Evolutionary conservation across 2,888 invertebrate species (phyloP).

Genomic region (Acutogordius australiensis): DNA sequence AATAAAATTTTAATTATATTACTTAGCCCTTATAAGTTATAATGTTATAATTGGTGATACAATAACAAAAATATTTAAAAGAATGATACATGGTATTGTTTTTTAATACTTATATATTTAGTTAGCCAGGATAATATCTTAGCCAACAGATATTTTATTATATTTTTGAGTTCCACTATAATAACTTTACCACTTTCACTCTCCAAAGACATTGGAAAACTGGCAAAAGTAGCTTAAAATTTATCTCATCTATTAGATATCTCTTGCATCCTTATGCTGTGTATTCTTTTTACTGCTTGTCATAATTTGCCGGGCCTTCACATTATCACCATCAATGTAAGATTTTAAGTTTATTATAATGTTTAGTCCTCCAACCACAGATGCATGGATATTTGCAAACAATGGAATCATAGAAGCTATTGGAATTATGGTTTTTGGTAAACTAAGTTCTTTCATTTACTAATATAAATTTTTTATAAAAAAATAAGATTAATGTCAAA

Average conservation of each 20-base stretch:
- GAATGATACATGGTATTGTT: conserved; percentile 31
- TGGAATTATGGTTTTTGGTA: conserved; percentile 54
- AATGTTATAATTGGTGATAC: conserved; percentile 60
- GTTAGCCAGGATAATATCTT: conserved; percentile 30
- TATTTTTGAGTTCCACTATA: conserved; percentile 39
- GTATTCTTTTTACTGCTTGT: conserved; percentile 41
- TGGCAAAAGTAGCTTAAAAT: conserved; percentile 31
- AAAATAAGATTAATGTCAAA: too few species aligned
- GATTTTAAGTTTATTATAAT: conserved; percentile 21
- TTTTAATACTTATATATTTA: conserved; percentile 13
- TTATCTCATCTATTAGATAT: conserved; percentile 25
- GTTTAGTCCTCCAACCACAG: conserved; percentile 29
- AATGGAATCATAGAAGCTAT: conserved; percentile 43
- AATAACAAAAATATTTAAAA: conserved; percentile 45
- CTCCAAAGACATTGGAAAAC: conserved; percentile 40
- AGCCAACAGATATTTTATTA: conserved; percentile 36
- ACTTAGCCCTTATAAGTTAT: conserved; percentile 54
- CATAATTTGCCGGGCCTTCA: conserved; percentile 33
- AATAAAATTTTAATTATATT: conserved; percentile 14
- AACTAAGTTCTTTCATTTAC: conserved; percentile 18
- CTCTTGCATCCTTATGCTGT: conserved; percentile 38
- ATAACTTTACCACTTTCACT: conserved; percentile 47
- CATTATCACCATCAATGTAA: conserved; percentile 35
- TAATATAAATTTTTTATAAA: too few species aligned
- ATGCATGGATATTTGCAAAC: conserved; percentile 42